Evolutionary conservation across 2,797 vertebrate genomes (phyloP), one percentile per base, ranked within the genome.

Genomic region (Brotula barbata): DNA sequence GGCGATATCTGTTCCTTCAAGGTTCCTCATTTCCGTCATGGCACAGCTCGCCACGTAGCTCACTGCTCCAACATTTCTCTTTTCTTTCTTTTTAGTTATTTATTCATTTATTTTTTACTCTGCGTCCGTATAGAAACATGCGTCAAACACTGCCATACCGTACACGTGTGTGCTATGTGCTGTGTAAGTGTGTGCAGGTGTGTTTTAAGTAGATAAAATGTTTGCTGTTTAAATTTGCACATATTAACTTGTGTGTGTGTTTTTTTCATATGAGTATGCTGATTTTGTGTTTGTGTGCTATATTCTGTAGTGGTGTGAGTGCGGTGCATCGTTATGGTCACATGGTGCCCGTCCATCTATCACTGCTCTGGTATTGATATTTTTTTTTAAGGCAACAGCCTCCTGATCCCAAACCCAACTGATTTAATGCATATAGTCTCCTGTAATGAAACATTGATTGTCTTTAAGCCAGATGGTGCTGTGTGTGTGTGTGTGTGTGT

Each of bases 381-480:
- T 40, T 33, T 28, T 43, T 60, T 28, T 28, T 28, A 28, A 50
- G 41, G 39, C 53, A 68, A 25, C 52, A 25, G 40, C 46, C 22
- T 33, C 48, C 22, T 65, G 68, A 71, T 78, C 42, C 58, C 41
- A 40, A 34, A 55, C 62, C 64, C 67, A 81, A 65, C 51, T 66
- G 28, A 42, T 42, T 42, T 11, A 45, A 79, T 65, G 77, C 71
- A 64, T 68, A 69, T 67, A 67, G 61, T 66, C 55, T 44, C 49
- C 45, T 64, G 58, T 77, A 78, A 83, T 75, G 65, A 77, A 57
- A 65, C 69, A 82, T 79, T 80, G 74, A 83, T 78, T 75, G 57
- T 45, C 20, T 71, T 58, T 61, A 57, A 74, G 69, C 54, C 59
- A 66, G 50, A 43, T 28, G 39, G 44, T 36, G 25, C 10, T 50